These are phyloP conservation scores for Fukomys damarensis DNA, from an alignment of 2,113 vertebrate genomes.

Conservation along the genomic window DNA sequence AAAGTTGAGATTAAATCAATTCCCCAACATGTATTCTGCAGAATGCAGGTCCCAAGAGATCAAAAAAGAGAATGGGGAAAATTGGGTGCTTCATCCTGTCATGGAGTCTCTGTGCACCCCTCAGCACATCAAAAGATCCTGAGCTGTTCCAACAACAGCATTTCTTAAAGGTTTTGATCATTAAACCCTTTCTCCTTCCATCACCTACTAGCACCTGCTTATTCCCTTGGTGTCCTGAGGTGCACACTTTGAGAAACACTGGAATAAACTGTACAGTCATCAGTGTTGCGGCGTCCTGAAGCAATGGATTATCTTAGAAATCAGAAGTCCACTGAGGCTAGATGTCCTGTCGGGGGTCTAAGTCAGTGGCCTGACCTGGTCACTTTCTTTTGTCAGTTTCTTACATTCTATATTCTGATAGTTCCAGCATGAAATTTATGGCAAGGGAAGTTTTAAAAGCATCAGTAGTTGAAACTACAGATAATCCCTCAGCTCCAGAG, in stretches of 20 bases:
- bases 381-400: background rate
- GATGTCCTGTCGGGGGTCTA: background rate
- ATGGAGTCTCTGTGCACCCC: background rate
- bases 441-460: background rate
- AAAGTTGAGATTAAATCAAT: slow-evolving; percentile 31
- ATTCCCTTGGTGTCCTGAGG: background rate
- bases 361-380: background rate
- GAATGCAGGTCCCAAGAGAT: background rate
- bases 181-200: background rate
- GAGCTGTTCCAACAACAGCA: background rate
- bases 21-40: background rate
- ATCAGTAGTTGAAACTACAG: background rate
- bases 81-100: background rate
- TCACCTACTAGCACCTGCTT: background rate
- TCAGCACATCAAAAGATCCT: background rate
- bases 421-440: background rate
- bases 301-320: slow-evolving; percentile 23
- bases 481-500: background rate
- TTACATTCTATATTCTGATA: background rate
- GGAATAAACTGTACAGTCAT: background rate
- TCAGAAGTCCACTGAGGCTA: background rate
- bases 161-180: background rate
- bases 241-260: slow-evolving; percentile 10
- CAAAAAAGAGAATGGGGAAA: background rate
- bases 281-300: background rate